Evolutionary conservation across 1,140 invertebrate species (phyloP), one percentile per base, ranked within the genome.

Genomic region (Ladona fulva): DNA sequence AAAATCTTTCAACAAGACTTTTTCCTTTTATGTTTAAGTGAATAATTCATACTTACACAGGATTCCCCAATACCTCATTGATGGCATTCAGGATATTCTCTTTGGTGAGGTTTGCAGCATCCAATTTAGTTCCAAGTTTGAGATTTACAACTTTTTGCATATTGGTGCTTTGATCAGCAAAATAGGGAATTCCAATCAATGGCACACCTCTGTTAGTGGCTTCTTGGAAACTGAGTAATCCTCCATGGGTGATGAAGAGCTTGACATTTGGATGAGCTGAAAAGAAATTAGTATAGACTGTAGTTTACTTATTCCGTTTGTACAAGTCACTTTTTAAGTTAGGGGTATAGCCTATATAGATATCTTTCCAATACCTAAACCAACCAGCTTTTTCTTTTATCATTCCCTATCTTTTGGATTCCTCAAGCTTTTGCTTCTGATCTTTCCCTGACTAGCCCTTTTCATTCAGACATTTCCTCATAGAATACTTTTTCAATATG

Each of bases 231-330:
- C 85, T 84, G 24, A 85, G 82, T 76, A 83, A 81, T 1, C 86
- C 86, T 78, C 86, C 86, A 78, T 87, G 86, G 24, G 83, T 83
- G 16, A 87, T 82, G 77, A 87, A 87, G 0, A 85, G 76, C 80
- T 81, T 79, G 10, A 83, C 74, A 66, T 83, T 81, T 12, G 81
- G 77, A 78, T 87, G 83, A 24, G 77, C 83, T 83, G 7, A 19
- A 78, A 22, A 25, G 44, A 22, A 19, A 25, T 8, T 19, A 22
- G 11, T 73, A 75, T 5, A 37, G 8, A 37, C n/a, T 37, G 1
- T 37, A 37, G 29, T 25, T 25, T 25, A 22, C 29, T 16, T 42
- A 22, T 24, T 73, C 24, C n/a, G n/a, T n/a, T n/a, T n/a, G n/a
- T n/a, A n/a, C n/a, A n/a, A n/a, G n/a, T n/a, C n/a, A n/a, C n/a